A percentile compares a stretch with the other conserved stretches of the same genome.
Evolutionary conservation across 2,797 vertebrate species (phyloP).

Genomic region (Acrocephalus scirpaceus): DNA sequence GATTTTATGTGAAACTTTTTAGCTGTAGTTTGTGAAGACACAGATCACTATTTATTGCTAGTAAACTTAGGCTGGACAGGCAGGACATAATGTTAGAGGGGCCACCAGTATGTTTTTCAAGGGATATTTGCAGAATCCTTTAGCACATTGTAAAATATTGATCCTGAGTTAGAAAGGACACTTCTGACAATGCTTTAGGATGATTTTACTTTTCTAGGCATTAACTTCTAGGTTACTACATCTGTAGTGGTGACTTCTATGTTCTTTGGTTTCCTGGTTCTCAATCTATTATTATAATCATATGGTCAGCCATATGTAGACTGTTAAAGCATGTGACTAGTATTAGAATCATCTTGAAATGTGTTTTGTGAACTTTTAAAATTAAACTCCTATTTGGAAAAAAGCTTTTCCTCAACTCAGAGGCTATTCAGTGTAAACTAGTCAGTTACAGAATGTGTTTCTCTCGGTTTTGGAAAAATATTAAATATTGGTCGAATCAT

Average conservation of each 20-base stretch:
- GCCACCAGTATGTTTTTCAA: neutral
- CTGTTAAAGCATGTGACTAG: neutral
- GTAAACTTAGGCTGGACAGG: neutral
- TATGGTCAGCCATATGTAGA: neutral
- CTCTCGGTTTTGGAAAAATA: neutral
- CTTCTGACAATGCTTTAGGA: neutral
- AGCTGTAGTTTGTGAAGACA: neutral
- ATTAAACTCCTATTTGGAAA: neutral
- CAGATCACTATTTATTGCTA: neutral
- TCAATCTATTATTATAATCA: neutral
- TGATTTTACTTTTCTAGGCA: neutral
- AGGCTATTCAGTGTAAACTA: neutral
- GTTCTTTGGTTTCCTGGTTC: neutral
- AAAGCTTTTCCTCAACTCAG: neutral
- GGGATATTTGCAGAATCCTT: neutral
- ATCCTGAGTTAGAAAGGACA: neutral
- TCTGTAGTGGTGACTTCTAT: neutral
- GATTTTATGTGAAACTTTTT: neutral
- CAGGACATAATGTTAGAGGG: neutral
- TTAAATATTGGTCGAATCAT: neutral
- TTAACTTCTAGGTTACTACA: neutral
- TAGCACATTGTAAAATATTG: neutral
- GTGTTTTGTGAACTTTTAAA: neutral
- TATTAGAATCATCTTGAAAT: neutral
- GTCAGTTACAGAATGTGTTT: neutral